Conservation (phyloP, 2,888 invertebrate genomes). For the Adelognathus sp. region DNA sequence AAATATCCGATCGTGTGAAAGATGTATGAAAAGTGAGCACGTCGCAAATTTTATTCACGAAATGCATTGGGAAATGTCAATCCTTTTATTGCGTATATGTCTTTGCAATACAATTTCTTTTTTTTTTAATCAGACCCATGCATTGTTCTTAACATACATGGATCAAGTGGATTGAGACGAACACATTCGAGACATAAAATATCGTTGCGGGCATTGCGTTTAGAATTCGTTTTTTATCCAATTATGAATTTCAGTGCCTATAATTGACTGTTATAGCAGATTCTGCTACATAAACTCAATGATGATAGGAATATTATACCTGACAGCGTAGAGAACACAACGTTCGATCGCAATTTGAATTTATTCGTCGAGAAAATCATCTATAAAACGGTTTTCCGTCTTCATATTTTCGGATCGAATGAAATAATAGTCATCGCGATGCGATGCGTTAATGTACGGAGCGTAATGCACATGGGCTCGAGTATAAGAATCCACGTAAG, state of each 20-base stretch:
- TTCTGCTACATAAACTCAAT: not conserved
- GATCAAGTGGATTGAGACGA: no score
- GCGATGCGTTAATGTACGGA: not conserved
- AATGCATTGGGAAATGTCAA: not conserved
- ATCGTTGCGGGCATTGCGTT: no score
- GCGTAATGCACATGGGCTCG: not conserved
- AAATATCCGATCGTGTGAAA: not conserved
- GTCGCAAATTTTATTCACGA: not conserved
- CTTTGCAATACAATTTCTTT: no score
- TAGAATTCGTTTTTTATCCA: no score
- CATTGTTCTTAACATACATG: no score
- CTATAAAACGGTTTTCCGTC: not conserved
- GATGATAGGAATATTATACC: not conserved
- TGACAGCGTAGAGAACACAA: not conserved
- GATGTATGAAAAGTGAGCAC: not conserved
- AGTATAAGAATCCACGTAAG: conserved; percentile 3
- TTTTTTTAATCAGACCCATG: no score
- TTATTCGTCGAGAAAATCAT: not conserved
- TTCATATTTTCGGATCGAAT: not conserved
- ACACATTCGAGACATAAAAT: no score
- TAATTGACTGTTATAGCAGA: no score
- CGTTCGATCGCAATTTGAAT: not conserved
- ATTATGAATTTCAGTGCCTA: no score
- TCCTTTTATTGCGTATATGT: not conserved
- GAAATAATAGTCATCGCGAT: not conserved